phyloP scores from a whole-genome alignment of 2,113 vertebrate genomes.

The Limanda limanda region DNA sequence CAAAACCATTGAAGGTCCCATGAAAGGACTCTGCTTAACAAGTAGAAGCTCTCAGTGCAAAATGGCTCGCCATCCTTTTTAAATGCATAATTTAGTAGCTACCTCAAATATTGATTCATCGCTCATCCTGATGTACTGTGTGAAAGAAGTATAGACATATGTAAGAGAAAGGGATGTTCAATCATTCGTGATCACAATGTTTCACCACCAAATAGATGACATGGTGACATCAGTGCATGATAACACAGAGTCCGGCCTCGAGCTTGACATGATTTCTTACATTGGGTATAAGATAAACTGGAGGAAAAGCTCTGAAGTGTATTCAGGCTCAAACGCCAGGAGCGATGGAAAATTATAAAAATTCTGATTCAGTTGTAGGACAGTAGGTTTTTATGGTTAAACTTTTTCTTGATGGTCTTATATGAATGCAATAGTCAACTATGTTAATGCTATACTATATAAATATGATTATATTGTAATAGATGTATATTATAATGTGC shows the following conservation, averaged over 20 bases:
- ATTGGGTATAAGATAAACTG: not conserved
- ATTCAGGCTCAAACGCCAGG: not conserved
- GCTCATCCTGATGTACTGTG: constrained; percentile 47
- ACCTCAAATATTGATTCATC: constrained; percentile 77
- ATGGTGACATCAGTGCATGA: constrained; percentile 24
- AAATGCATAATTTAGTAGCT: constrained; percentile 79
- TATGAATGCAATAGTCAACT: too few species aligned
- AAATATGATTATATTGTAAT: too few species aligned
- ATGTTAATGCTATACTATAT: too few species aligned
- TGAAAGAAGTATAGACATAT: constrained; percentile 58
- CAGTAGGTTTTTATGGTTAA: not conserved
- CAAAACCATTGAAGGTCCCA: constrained; percentile 69
- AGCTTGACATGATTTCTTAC: not conserved
- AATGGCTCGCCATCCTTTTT: constrained; percentile 70
- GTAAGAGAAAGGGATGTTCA: constrained; percentile 49
- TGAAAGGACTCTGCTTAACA: constrained; percentile 74
- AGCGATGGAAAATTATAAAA: not conserved
- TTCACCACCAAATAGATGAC: constrained; percentile 34
- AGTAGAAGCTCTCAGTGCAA: constrained; percentile 68
- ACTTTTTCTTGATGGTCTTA: not conserved
- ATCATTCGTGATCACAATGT: constrained; percentile 39
- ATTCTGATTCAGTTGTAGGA: not conserved
- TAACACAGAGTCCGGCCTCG: not conserved
- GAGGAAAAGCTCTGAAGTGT: not conserved
- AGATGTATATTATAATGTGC: too few species aligned